A percentile compares a stretch with the other conserved stretches of the same genome.
These are phyloP conservation scores for Nebria salina DNA, from an alignment of 2,888 invertebrate species.

Conservation along the genomic window DNA sequence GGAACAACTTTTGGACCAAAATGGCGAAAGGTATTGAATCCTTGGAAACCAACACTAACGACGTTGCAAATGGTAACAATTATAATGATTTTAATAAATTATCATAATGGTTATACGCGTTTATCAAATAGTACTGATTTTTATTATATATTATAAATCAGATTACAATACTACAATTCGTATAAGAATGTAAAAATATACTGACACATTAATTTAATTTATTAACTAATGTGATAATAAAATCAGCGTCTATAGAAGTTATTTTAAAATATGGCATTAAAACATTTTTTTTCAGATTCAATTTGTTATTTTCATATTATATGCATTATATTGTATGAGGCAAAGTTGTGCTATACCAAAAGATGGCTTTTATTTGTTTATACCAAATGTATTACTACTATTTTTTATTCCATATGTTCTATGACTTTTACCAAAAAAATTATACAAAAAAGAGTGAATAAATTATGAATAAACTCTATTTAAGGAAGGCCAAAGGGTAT, in stretches of 20 bases:
- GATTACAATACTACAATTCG: too few species aligned
- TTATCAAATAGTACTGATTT: too few species aligned
- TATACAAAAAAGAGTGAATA: constrained; percentile 56
- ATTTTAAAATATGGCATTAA: too few species aligned
- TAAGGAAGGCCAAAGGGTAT: too few species aligned
- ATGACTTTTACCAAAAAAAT: constrained; percentile 70
- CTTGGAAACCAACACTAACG: constrained; percentile 69
- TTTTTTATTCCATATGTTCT: constrained; percentile 78
- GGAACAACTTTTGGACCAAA: constrained; percentile 70
- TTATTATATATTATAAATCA: too few species aligned
- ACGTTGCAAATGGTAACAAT: constrained; percentile 73
- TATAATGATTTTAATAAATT: constrained; percentile 46
- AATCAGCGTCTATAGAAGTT: too few species aligned
- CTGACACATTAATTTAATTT: too few species aligned
- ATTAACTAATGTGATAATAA: too few species aligned
- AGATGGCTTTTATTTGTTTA: constrained; percentile 65
- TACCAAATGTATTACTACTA: constrained; percentile 69
- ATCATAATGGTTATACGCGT: too few species aligned
- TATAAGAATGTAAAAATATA: too few species aligned
- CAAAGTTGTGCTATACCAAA: constrained; percentile 68
- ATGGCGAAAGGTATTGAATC: constrained; percentile 66
- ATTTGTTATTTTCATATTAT: constrained; percentile 69
- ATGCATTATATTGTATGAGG: constrained; percentile 65
- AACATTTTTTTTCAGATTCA: constrained; percentile 66
- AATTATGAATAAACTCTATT: too few species aligned